Percentiles rank a stretch among this genome's conserved stretches.
Evolutionary conservation across 2,888 invertebrate genomes (phyloP).

Genomic region (Ischnura elegans): DNA sequence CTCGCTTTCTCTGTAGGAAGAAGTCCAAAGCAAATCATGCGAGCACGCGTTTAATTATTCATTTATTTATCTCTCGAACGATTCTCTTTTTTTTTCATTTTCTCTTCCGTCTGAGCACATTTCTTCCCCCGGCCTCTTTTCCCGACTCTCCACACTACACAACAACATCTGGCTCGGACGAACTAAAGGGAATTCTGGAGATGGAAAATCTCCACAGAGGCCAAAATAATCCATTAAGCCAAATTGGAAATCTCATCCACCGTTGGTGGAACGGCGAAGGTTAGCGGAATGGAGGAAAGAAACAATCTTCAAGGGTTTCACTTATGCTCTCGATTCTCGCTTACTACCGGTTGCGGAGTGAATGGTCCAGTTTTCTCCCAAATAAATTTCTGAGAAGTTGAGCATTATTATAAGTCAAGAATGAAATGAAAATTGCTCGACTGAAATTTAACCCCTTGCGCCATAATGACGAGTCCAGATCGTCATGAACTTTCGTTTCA

Average conservation of each 20-base stretch:
- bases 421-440: too few relatives aligned
- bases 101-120: neutral
- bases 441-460: too few relatives aligned
- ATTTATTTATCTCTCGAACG: neutral
- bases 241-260: neutral
- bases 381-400: too few relatives aligned
- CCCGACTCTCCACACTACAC: neutral
- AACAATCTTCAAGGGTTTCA: too few relatives aligned
- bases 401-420: too few relatives aligned
- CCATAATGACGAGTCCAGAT: too few relatives aligned
- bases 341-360: neutral
- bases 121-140: neutral
- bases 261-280: neutral
- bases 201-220: neutral
- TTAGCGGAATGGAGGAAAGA: too few relatives aligned
- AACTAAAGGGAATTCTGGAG: neutral
- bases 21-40: neutral
- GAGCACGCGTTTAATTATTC: neutral
- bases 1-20: neutral
- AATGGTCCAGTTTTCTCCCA: too few relatives aligned
- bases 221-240: conserved; percentile 15
- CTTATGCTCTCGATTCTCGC: neutral
- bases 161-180: neutral
- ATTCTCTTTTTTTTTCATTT: neutral
- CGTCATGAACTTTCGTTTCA: too few relatives aligned